Conservation (phyloP, 2,797 vertebrate genomes). For the Pagetopsis macropterus region DNA sequence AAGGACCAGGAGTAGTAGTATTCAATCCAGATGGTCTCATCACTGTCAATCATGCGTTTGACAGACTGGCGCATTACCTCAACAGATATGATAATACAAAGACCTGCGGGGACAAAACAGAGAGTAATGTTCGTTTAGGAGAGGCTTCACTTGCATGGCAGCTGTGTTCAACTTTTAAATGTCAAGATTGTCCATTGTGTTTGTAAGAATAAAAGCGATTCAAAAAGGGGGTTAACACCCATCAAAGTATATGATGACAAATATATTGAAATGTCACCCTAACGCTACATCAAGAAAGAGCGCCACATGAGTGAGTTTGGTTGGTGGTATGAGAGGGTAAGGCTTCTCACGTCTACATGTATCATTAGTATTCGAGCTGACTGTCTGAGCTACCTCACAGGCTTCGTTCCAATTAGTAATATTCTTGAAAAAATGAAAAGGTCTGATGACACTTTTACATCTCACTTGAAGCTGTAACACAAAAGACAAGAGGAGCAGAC, state of each 20-base stretch:
- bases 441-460: not conserved
- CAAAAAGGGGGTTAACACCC: conserved; percentile 2
- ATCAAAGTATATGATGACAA: conserved; percentile 13
- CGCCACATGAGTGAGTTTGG: no score
- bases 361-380: no score
- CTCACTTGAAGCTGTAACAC: conserved; percentile 15
- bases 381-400: no score
- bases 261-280: not conserved
- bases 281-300: conserved; percentile 1
- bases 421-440: conserved; percentile 9
- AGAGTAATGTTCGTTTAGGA: conserved; percentile 5
- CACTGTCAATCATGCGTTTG: conserved; percentile 94
- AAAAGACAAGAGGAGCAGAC: not conserved
- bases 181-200: conserved; percentile 3
- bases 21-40: conserved; percentile 93
- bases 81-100: conserved; percentile 94
- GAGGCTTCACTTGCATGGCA: conserved; percentile 5
- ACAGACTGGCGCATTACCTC: conserved; percentile 97
- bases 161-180: not conserved
- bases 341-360: no score
- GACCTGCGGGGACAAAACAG: conserved; percentile 80
- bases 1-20: conserved; percentile 98
- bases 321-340: no score
- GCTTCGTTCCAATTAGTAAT: not conserved
- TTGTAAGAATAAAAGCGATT: not conserved